A percentile compares a stretch with the other conserved stretches of the same genome.
Conservation (phyloP, 2,797 vertebrate genomes). For the Triplophysa bombifrons region DNA sequence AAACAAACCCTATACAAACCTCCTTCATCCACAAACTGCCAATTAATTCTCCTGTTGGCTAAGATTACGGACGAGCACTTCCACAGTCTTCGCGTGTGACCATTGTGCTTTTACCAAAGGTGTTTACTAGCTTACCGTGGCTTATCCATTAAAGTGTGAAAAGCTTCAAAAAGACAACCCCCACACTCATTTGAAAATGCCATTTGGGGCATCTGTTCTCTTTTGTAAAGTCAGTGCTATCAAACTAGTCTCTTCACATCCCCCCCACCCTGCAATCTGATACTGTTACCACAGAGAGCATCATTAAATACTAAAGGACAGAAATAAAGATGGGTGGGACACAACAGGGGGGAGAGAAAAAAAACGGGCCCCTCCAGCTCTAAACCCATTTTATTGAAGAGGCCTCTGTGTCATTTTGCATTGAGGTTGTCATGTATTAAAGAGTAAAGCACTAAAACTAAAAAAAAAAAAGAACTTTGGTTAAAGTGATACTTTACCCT, state of each 20-base stretch:
- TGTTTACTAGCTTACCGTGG: constrained; percentile 52
- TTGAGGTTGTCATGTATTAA: neutral
- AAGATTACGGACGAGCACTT: constrained; percentile 39
- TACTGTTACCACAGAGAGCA: constrained; percentile 58
- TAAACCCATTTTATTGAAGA: neutral
- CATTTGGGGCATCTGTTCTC: constrained; percentile 66
- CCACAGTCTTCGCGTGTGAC: constrained; percentile 10
- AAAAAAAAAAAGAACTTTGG: no score
- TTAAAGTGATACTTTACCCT: neutral
- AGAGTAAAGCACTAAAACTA: neutral
- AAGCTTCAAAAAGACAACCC: constrained; percentile 55
- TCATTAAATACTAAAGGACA: constrained; percentile 61
- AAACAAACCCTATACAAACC: constrained; percentile 31
- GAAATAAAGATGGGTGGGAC: constrained; percentile 53
- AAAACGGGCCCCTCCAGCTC: constrained; percentile 2
- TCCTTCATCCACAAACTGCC: constrained; percentile 26
- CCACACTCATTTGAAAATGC: constrained; percentile 58
- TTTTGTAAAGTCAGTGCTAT: constrained; percentile 61
- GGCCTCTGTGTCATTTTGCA: neutral
- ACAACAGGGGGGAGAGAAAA: constrained; percentile 28
- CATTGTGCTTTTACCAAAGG: constrained; percentile 36
- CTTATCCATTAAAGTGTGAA: constrained; percentile 58
- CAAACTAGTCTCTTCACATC: constrained; percentile 52
- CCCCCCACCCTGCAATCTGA: constrained; percentile 56
- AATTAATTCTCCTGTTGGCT: constrained; percentile 41